Evolutionary conservation across 1,140 invertebrate species (phyloP).

Genomic region (Drosophila tani): DNA sequence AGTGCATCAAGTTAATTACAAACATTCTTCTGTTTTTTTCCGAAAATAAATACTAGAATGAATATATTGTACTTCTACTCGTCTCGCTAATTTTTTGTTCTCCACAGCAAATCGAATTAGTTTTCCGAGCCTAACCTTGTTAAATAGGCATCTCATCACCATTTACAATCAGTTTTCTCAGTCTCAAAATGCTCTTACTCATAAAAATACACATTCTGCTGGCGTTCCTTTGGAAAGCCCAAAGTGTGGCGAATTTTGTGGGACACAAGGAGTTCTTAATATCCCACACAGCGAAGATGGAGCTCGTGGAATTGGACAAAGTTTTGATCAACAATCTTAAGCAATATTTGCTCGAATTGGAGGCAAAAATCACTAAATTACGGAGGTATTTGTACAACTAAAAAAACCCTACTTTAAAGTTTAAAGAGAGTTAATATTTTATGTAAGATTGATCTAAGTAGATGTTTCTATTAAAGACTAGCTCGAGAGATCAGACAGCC

Average conservation of each 20-base stretch:
- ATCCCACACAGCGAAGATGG: not conserved
- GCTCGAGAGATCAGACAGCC: constrained; percentile 8
- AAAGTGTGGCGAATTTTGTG: not conserved
- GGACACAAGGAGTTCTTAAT: not conserved
- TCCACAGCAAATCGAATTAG: not conserved
- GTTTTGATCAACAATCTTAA: constrained; percentile 32
- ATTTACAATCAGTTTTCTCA: not conserved
- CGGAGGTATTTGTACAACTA: constrained; percentile 8
- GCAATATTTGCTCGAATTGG: constrained; percentile 21
- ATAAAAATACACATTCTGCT: not conserved
- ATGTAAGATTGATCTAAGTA: too few relatives aligned
- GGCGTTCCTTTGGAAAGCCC: not conserved
- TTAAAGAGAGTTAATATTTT: not conserved
- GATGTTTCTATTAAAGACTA: constrained; percentile 12
- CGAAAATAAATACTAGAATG: not conserved
- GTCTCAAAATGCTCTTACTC: constrained; percentile 16
- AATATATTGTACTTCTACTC: not conserved
- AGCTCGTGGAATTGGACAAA: constrained; percentile 21
- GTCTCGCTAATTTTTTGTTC: not conserved
- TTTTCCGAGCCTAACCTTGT: not conserved
- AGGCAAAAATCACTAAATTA: constrained; percentile 14
- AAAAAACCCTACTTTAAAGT: not conserved
- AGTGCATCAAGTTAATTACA: too few relatives aligned
- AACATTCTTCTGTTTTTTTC: not conserved
- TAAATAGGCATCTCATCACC: not conserved